A percentile compares a stretch with the other conserved stretches of the same genome.
Conservation (phyloP, 2,797 vertebrate genomes). For the Cuculus canorus region DNA sequence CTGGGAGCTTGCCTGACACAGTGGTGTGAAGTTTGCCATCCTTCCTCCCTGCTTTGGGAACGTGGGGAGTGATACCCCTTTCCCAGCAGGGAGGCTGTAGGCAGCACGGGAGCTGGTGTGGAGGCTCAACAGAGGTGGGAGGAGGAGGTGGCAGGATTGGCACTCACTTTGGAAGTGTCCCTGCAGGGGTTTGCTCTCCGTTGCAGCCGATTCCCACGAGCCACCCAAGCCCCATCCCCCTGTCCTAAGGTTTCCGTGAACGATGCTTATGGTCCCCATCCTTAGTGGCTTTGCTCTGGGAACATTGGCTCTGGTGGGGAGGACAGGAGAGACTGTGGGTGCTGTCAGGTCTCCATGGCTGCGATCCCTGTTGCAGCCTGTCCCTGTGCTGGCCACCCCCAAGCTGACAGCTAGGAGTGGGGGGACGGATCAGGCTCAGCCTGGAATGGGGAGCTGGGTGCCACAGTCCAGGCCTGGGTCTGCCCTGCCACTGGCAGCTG, state of each 20-base stretch:
- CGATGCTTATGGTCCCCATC: neutral
- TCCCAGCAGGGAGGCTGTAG: neutral
- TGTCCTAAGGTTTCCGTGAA: neutral
- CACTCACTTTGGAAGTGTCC: slow-evolving; percentile 40
- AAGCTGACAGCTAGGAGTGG: neutral
- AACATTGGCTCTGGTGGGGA: neutral
- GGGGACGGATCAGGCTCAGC: neutral
- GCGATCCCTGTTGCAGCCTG: neutral
- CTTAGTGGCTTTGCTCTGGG: too few species aligned
- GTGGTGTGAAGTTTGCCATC: slow-evolving; percentile 63
- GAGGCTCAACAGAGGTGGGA: neutral
- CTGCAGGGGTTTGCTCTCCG: neutral
- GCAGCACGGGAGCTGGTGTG: slow-evolving; percentile 38
- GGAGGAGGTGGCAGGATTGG: slow-evolving; percentile 42
- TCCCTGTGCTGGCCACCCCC: neutral
- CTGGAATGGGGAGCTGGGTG: neutral
- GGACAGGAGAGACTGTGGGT: neutral
- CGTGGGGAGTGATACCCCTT: neutral
- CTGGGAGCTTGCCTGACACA: slow-evolving; percentile 43
- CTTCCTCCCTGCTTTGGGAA: slow-evolving; percentile 15
- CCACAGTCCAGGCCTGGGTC: accelerated
- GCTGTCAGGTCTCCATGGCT: neutral
- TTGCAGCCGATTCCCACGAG: slow-evolving; percentile 50
- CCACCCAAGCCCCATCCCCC: neutral
- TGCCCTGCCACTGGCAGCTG: neutral